Conservation (phyloP, 2,888 invertebrate species). For the Rotaria socialis region DNA sequence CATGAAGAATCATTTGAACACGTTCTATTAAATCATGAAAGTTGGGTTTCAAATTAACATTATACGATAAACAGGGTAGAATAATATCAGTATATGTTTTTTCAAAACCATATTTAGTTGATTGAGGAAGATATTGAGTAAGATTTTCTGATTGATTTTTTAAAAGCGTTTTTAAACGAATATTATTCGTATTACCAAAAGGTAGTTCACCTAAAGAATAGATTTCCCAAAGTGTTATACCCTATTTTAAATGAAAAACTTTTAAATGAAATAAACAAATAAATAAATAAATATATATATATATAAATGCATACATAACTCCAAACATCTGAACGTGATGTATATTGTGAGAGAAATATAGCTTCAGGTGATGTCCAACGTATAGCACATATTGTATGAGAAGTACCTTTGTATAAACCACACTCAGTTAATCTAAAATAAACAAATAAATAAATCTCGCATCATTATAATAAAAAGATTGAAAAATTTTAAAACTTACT, state of each 20-base stretch:
- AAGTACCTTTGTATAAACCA: neutral
- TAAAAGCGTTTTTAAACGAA: neutral
- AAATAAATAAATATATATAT: neutral
- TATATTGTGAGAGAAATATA: neutral
- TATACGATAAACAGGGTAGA: neutral
- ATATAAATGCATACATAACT: neutral
- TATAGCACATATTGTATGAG: neutral
- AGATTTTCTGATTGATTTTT: neutral
- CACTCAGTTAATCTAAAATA: neutral
- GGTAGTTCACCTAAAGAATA: neutral
- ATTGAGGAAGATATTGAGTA: neutral
- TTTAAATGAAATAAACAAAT: neutral
- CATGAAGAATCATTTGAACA: neutral
- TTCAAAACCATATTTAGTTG: neutral
- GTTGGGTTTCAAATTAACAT: neutral
- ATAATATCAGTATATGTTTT: neutral
- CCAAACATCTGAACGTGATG: neutral
- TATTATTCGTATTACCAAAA: neutral
- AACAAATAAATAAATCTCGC: too few relatives aligned
- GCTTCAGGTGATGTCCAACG: constrained; percentile 28
- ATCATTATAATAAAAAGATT: too few relatives aligned
- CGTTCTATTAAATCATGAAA: neutral
- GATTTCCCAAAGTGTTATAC: constrained; percentile 1
- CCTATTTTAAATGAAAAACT: neutral
- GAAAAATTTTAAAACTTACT: too few relatives aligned